Base-by-base conservation (phyloP, 1,140 invertebrate species). In the Propsilocerus akamusi region DNA sequence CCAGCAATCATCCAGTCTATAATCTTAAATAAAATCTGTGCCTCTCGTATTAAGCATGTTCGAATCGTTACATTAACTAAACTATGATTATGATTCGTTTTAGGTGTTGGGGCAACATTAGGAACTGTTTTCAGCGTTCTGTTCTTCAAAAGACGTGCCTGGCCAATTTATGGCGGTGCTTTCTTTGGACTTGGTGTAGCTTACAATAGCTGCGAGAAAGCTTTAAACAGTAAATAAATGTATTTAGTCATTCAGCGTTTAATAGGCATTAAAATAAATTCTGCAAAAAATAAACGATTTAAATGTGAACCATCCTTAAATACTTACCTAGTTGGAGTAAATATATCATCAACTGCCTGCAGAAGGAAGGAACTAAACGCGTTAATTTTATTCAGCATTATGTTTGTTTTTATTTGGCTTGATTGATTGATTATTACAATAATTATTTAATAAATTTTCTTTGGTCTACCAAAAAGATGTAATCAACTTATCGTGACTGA, bases 181-280 rank as follows among this genome's bases (percentile, higher is more conserved):
- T 81, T 81, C 26, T 78, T 85, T 63, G 83, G 82, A 17, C 64
- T 84, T 56, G 83, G 83, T 46, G 70, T 81, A 59, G 82, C 82
- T 50, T 85, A 84, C 68, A 74, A 76, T 50, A 81, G 81, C 62
- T 86, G 83, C 66, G 76, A 85, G 68, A 71, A 73, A 56, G 72
- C 76, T 32, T 57, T 82, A 28, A 80, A 78, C 51, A 49, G 53
- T 49, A 25, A 11, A 32, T 49, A 30, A 20, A 5, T 17, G 22
- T 8, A 10, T 14, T 8, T 46, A 46, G 46, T 17, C 17, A 41
- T 41, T 8, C 20, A 41, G 37, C 7, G 17, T 46, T 46, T 48
- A 48, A 26, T 48, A 26, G 24, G 47, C 26, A 30, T 30, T 30
- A 30, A 30, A 30, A 12, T 12, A 30, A 30, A 12, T 30, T 30